phyloP scores from a whole-genome alignment of 2,113 vertebrate genomes.

The Hippocampus mohnikei region DNA sequence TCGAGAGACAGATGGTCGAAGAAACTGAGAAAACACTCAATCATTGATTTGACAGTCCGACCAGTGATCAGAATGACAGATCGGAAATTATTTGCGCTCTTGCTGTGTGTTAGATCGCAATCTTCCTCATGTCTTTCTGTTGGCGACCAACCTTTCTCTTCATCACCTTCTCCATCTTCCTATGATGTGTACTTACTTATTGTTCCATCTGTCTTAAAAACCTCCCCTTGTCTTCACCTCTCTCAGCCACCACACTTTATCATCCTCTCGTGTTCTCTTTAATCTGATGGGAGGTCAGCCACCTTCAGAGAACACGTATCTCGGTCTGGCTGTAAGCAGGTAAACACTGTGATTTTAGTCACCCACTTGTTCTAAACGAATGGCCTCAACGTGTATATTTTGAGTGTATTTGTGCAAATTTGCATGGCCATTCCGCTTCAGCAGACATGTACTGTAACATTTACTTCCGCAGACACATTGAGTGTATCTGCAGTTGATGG shows the following conservation, averaged over 20 bases:
- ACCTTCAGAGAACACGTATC: not conserved
- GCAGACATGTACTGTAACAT: too few relatives aligned
- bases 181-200: conserved; percentile 22
- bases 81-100: conserved; percentile 9
- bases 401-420: too few relatives aligned
- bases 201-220: conserved; percentile 23
- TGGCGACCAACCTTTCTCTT: not conserved
- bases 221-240: conserved; percentile 30
- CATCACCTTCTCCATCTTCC: conserved; percentile 16
- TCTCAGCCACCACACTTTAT: conserved; percentile 26
- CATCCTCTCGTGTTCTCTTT: conserved; percentile 60
- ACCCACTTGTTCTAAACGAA: not conserved
- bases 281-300: conserved; percentile 38
- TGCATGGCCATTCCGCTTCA: too few relatives aligned
- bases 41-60: not conserved
- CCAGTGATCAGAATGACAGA: not conserved
- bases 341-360: not conserved
- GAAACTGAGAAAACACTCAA: not conserved
- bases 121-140: conserved; percentile 20
- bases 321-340: not conserved
- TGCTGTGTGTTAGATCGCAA: not conserved
- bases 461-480: not conserved
- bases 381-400: too few relatives aligned
- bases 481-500: not conserved
- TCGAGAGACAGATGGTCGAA: conserved; percentile 12